These are phyloP conservation scores for Clusia tigrina DNA, from an alignment of 2,888 invertebrate genomes.

Conservation along the genomic window DNA sequence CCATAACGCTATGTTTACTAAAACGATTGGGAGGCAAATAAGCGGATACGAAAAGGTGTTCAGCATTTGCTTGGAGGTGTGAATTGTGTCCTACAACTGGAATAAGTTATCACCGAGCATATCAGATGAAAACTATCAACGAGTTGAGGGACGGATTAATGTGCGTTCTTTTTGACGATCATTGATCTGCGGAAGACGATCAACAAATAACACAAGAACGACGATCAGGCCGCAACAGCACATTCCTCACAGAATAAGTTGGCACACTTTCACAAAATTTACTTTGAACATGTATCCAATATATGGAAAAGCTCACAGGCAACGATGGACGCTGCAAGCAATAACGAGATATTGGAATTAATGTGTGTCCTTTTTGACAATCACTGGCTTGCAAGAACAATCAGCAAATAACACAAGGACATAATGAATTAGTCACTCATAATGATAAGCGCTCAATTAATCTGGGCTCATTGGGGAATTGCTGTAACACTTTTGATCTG, in stretches of 20 bases:
- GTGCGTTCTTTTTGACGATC: conserved; percentile 62
- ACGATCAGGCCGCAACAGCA: background rate
- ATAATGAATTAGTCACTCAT: background rate
- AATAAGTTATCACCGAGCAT: conserved; percentile 33
- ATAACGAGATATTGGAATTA: conserved; percentile 40
- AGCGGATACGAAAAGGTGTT: conserved; percentile 37
- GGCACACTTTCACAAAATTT: background rate
- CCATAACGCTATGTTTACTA: conserved; percentile 43
- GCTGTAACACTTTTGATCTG: background rate
- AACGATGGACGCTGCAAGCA: conserved; percentile 31
- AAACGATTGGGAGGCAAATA: conserved; percentile 55
- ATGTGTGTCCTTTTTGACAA: conserved; percentile 62
- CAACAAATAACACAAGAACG: conserved; percentile 56
- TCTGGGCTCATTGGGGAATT: background rate
- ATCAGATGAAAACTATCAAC: too few species aligned
- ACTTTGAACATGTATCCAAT: conserved; percentile 52
- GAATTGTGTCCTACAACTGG: conserved; percentile 21
- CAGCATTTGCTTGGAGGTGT: background rate
- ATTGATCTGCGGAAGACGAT: conserved; percentile 40
- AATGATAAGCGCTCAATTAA: background rate
- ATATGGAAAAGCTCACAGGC: conserved; percentile 54
- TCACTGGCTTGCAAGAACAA: conserved; percentile 42
- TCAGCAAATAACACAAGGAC: conserved; percentile 55
- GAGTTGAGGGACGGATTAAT: too few species aligned
- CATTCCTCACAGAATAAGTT: background rate